These are phyloP conservation scores for Cenopis cana DNA, from an alignment of 2,888 invertebrate genomes.

Conservation along the genomic window DNA sequence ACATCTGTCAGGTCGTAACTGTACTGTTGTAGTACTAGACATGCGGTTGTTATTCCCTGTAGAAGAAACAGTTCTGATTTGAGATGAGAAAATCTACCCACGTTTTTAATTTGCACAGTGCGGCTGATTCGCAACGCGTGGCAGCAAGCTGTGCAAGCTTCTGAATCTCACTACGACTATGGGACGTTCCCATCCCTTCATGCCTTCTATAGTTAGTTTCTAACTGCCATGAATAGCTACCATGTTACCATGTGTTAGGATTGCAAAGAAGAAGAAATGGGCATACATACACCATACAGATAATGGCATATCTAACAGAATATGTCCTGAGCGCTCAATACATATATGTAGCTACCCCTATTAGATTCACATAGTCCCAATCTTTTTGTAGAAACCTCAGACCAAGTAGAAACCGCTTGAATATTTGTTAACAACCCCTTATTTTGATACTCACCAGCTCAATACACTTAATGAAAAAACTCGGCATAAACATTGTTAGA, in stretches of 20 bases:
- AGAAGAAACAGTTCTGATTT: not conserved
- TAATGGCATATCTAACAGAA: not conserved
- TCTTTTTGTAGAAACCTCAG: not conserved
- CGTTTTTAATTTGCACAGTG: too few species aligned
- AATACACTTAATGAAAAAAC: constrained; percentile 75
- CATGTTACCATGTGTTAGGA: too few species aligned
- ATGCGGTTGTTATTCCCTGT: constrained; percentile 71
- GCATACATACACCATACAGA: not conserved
- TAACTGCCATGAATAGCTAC: too few species aligned
- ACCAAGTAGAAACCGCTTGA: not conserved
- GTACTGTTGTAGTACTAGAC: constrained; percentile 73
- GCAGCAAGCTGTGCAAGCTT: too few species aligned
- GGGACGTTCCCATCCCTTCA: too few species aligned
- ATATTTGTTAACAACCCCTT: not conserved
- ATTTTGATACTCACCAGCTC: constrained; percentile 69
- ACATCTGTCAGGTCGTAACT: constrained; percentile 78
- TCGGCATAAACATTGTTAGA: constrained; percentile 76
- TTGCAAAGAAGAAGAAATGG: not conserved
- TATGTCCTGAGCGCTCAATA: not conserved
- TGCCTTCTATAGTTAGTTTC: too few species aligned
- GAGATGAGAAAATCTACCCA: too few species aligned
- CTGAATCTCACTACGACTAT: too few species aligned
- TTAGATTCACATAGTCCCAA: not conserved
- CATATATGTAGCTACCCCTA: not conserved
- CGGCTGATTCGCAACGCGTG: too few species aligned